phyloP scores from a whole-genome alignment of 1,140 invertebrate species.

The Brachionus rotundiformis region DNA sequence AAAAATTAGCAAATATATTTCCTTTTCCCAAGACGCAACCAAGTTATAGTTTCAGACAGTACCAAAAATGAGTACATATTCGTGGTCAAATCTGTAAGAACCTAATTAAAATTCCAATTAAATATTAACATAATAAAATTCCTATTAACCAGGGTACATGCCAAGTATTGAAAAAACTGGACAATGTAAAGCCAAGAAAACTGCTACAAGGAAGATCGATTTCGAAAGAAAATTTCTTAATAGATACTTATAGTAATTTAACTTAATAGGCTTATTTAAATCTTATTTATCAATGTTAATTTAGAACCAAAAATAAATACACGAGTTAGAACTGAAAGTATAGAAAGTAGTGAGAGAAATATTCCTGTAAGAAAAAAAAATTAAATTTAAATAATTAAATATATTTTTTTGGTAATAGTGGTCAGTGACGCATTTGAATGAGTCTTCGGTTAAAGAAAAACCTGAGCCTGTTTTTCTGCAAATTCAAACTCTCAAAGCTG shows the following conservation, averaged over 20 bases:
- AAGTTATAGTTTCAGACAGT: slow-evolving; percentile 41
- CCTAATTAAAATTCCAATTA: not conserved
- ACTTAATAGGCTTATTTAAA: too few relatives aligned
- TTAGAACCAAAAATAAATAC: slow-evolving; percentile 6
- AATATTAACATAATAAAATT: not conserved
- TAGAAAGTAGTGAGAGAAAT: not conserved
- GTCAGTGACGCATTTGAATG: slow-evolving; percentile 34
- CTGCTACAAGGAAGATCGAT: not conserved
- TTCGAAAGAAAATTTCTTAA: slow-evolving; percentile 33
- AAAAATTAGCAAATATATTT: not conserved
- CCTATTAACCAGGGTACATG: slow-evolving; percentile 14
- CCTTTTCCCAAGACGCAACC: not conserved
- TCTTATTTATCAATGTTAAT: too few relatives aligned
- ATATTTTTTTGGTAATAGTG: not conserved
- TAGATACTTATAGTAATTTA: slow-evolving; percentile 18
- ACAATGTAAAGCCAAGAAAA: slow-evolving; percentile 30
- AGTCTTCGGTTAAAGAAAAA: not conserved
- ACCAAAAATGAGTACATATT: slow-evolving; percentile 25
- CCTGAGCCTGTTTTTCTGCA: slow-evolving; percentile 40
- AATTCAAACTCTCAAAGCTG: slow-evolving; percentile 30
- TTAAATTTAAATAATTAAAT: too few relatives aligned
- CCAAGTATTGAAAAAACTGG: slow-evolving; percentile 48
- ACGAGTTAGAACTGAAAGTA: not conserved
- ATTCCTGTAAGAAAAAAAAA: slow-evolving; percentile 7
- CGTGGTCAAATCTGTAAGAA: slow-evolving; percentile 19